These are phyloP conservation scores for Cephus runcator DNA, from an alignment of 2,888 invertebrate species.

Conservation along the genomic window DNA sequence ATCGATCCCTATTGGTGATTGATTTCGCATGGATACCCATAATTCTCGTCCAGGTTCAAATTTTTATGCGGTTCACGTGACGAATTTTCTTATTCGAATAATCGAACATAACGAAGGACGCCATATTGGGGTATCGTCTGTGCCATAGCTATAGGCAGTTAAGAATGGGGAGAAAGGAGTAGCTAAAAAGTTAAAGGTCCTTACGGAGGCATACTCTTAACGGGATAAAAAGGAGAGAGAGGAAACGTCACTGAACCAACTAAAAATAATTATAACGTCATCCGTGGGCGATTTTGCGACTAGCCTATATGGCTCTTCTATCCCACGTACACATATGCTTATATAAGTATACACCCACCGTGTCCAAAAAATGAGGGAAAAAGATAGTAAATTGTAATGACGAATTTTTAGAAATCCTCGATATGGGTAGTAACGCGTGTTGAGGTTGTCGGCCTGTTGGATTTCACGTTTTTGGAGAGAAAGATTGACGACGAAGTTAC, in stretches of 20 bases:
- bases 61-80: background rate
- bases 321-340: background rate
- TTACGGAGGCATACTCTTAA: background rate
- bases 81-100: background rate
- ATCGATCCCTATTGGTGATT: background rate
- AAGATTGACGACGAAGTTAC: background rate
- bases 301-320: background rate
- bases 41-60: background rate
- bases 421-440: background rate
- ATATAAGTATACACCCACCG: background rate
- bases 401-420: background rate
- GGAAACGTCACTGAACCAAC: background rate
- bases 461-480: background rate
- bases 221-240: background rate
- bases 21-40: background rate
- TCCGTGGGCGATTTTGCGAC: background rate
- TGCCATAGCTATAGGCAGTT: background rate
- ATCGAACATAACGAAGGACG: background rate
- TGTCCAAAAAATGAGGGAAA: background rate
- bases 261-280: conserved; percentile 3
- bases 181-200: background rate
- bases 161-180: background rate
- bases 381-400: background rate
- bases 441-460: background rate
- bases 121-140: background rate